Percentiles rank a stretch among this genome's conserved stretches.
Evolutionary conservation across 2,888 invertebrate species (phyloP).

Genomic region (Belgica antarctica): DNA sequence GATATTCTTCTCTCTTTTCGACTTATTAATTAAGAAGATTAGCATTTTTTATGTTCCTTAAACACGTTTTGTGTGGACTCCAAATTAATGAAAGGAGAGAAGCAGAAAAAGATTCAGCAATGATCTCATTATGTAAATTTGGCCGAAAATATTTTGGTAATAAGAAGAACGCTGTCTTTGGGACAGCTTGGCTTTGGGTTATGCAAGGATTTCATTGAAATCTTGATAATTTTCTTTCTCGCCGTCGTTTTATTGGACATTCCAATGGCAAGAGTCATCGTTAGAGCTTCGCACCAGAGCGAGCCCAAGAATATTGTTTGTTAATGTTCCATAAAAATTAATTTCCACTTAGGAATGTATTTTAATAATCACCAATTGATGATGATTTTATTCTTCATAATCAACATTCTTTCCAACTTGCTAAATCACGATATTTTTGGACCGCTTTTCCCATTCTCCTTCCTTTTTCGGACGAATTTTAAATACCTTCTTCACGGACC

Average conservation of each 20-base stretch:
- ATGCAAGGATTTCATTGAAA: neutral
- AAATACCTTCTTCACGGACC: neutral
- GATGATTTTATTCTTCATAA: constrained; percentile 17
- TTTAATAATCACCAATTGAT: constrained; percentile 14
- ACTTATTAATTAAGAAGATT: constrained; percentile 43
- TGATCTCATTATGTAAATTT: constrained; percentile 43
- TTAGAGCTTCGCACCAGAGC: neutral
- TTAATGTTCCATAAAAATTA: no score
- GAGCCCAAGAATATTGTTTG: neutral
- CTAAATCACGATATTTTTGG: constrained; percentile 6
- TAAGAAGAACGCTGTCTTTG: neutral
- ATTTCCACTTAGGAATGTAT: constrained; percentile 3
- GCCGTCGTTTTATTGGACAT: neutral
- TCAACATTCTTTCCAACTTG: constrained; percentile 15
- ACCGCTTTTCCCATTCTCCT: neutral
- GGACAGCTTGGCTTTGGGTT: no score
- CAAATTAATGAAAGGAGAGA: constrained; percentile 17
- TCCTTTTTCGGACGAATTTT: neutral
- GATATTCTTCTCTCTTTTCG: constrained; percentile 1
- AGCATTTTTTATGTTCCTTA: constrained; percentile 40
- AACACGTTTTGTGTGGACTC: neutral
- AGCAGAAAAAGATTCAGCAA: constrained; percentile 13
- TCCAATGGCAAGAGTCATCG: neutral
- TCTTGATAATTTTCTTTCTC: no score
- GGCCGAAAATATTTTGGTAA: neutral